A percentile compares a stretch with the other conserved stretches of the same genome.
Conservation (phyloP, 2,797 vertebrate species). For the Chaetodon trifasciatus region DNA sequence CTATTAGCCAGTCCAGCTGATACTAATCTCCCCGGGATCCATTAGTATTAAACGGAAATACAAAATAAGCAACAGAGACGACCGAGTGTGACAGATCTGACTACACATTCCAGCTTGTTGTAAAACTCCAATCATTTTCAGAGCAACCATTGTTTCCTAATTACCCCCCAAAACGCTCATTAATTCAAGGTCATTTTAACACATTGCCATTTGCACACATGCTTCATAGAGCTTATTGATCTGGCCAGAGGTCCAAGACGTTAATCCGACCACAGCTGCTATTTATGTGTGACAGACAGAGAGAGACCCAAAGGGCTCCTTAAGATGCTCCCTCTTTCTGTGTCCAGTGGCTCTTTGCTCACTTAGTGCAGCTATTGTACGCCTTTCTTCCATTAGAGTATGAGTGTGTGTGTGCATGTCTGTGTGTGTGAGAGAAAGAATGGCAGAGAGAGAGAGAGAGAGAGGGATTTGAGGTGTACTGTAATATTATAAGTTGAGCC, state of each 20-base stretch:
- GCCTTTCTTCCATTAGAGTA: conserved; percentile 69
- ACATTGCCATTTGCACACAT: conserved; percentile 33
- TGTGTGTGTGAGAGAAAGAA: conserved; percentile 18
- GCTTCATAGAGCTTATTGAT: conserved; percentile 52
- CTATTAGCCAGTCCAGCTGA: conserved; percentile 30
- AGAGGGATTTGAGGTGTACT: conserved; percentile 62
- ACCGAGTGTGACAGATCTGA: conserved; percentile 33
- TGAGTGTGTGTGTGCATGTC: conserved; percentile 22
- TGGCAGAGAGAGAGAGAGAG: conserved; percentile 40
- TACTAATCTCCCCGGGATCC: conserved; percentile 30
- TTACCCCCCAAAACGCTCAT: conserved; percentile 40
- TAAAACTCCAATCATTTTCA: conserved; percentile 25
- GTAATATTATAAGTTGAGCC: conserved; percentile 79
- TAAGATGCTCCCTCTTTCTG: conserved; percentile 56
- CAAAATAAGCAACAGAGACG: conserved; percentile 33
- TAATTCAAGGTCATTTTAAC: conserved; percentile 56
- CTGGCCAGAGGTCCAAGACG: conserved; percentile 46
- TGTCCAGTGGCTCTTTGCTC: conserved; percentile 72
- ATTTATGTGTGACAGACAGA: conserved; percentile 49
- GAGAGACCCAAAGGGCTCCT: conserved; percentile 48
- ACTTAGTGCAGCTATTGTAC: conserved; percentile 71
- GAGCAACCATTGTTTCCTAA: conserved; percentile 21
- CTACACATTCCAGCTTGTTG: conserved; percentile 12
- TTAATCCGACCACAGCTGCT: conserved; percentile 44
- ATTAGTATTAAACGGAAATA: conserved; percentile 46